Base-by-base conservation (phyloP, 2,888 invertebrate species). In the Dynastes grantii region DNA sequence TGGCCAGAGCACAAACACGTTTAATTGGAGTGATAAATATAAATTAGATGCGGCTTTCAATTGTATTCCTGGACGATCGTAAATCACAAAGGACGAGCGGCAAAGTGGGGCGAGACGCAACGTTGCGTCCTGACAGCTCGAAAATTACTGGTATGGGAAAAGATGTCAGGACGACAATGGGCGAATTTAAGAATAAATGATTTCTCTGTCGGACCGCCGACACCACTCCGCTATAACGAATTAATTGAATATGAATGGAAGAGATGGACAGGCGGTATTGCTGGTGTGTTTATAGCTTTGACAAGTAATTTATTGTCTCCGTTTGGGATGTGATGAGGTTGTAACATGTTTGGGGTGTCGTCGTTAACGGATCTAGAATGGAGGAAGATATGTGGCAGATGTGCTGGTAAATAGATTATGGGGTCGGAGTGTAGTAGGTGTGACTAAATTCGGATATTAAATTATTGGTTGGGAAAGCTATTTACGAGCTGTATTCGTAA, bases 21-120 rank as follows among this genome's bases (percentile, higher is more conserved):
- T 85, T 85, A 85, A 85, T 85, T 85, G 85, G 82, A 83, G 83
- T 84, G 84, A 85, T 85, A 85, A 85, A 85, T 85, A 85, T 85
- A 85, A 85, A 85, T 86, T 85, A 85, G 83, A 82, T 81, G 80
- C 84, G 82, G 83, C 82, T 83, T 85, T 85, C 85, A 84, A 85
- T 85, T 85, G 84, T 83, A 81, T 82, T 77, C 80, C 80, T 37
- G 40, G 79, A 76, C 78, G 83, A 71, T 82, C 84, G 84, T 86
- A 85, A 85, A 86, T 85, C 85, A 86, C 37, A 80, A 67, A 76
- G 40, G 76, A 82, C 84, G 85, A 78, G 78, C 37, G 37, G 37
- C 53, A 55, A 32, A 37, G 71, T 37, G 71, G 13, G 55, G 55
- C 27, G 58, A 32, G n/a, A 16, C 8, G 55, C 9, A 37, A 29